Conservation (phyloP, 35 echinoderm and acorn worm genomes). For the Amphiura filiformis region DNA sequence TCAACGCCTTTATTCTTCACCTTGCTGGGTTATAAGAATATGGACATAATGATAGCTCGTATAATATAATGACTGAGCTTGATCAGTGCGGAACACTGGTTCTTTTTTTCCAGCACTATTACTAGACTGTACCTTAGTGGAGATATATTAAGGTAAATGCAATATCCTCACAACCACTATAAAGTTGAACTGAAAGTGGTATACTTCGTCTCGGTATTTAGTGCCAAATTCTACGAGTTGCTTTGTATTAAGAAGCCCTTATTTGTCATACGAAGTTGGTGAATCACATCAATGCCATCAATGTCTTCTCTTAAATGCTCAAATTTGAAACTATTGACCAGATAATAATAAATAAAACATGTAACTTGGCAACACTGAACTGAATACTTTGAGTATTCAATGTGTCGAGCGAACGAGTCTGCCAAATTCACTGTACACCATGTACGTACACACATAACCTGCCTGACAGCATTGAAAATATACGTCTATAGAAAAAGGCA, state of each 20-base stretch:
- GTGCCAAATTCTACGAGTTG: background rate
- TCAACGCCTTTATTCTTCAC: background rate
- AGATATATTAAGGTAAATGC: too few species aligned
- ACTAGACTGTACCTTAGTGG: background rate
- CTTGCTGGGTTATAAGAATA: background rate
- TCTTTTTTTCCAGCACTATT: background rate
- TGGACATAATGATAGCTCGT: constrained; percentile 7
- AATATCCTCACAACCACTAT: background rate
- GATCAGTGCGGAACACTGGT: background rate
- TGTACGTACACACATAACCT: background rate
- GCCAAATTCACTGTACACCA: background rate
- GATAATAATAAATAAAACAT: constrained; percentile 13
- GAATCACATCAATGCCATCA: background rate
- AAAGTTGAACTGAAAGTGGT: too few species aligned
- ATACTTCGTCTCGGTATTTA: too few species aligned
- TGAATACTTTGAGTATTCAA: background rate
- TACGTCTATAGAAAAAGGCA: background rate
- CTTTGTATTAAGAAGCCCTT: background rate
- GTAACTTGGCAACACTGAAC: background rate
- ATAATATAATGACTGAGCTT: background rate
- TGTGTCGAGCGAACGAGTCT: too few species aligned
- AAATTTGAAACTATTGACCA: background rate
- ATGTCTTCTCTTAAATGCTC: background rate
- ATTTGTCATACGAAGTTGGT: background rate
- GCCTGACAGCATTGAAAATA: background rate